These are phyloP conservation scores for Brassicogethes aeneus DNA, from an alignment of 2,888 invertebrate genomes.

Conservation along the genomic window DNA sequence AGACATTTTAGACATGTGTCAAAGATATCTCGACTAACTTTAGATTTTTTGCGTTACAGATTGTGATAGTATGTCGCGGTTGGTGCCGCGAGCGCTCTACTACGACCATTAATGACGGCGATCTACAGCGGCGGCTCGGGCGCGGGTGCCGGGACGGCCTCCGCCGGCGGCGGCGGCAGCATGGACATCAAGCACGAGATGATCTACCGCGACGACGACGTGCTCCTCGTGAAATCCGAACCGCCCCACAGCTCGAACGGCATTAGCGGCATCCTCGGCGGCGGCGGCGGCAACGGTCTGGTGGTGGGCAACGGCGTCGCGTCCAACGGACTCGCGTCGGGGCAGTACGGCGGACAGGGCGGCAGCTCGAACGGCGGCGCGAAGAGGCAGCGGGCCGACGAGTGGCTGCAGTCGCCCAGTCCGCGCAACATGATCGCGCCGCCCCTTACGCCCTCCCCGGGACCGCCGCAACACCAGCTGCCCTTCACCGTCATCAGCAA, in stretches of 20 bases:
- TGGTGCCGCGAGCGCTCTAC: conserved; percentile 28
- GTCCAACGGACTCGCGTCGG: conserved; percentile 30
- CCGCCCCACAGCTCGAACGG: conserved; percentile 33
- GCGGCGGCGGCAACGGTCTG: conserved; percentile 30
- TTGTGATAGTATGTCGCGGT: conserved; percentile 36
- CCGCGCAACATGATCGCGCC: conserved; percentile 49
- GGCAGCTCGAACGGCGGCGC: conserved; percentile 38
- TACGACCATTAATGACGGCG: conserved; percentile 28
- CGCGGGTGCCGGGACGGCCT: conserved; percentile 25
- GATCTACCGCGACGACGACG: conserved; percentile 48
- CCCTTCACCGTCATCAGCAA: conserved; percentile 49
- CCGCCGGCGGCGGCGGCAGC: conserved; percentile 22
- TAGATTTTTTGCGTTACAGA: conserved; percentile 27
- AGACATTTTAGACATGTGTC: no score
- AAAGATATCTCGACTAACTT: no score
- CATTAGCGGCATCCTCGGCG: conserved; percentile 19
- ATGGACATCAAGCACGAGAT: conserved; percentile 61
- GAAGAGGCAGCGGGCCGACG: conserved; percentile 50
- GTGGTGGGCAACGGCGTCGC: conserved; percentile 37
- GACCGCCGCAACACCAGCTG: conserved; percentile 40
- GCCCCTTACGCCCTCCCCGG: conserved; percentile 60
- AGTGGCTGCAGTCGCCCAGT: conserved; percentile 57
- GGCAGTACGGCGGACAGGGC: conserved; percentile 23
- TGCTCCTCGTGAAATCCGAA: conserved; percentile 43
- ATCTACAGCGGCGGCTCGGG: conserved; percentile 23